A percentile compares a stretch with the other conserved stretches of the same genome.
Evolutionary conservation across 2,797 vertebrate species (phyloP).

Genomic region (Crocidura indochinensis): DNA sequence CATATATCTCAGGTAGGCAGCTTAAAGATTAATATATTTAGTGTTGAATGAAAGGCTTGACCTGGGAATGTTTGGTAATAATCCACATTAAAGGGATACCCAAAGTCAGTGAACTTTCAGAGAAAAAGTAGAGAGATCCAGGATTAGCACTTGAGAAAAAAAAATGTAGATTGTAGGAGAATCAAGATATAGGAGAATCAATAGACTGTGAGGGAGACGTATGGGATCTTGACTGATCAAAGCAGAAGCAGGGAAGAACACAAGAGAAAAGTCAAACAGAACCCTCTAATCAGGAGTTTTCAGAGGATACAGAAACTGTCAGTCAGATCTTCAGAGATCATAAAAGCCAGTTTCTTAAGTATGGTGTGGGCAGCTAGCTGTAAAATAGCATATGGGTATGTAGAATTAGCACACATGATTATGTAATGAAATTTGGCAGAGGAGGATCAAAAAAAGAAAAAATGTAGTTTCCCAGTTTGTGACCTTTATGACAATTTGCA

Average conservation of each 20-base stretch:
- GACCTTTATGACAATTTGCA: background rate
- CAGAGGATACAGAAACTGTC: background rate
- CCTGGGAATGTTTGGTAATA: background rate
- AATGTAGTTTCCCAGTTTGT: background rate
- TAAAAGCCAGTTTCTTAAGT: background rate
- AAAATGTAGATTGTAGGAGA: background rate
- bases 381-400: background rate
- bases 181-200: background rate
- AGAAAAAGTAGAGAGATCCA: background rate
- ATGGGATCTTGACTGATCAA: background rate
- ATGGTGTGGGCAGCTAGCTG: too few relatives aligned
- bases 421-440: background rate
- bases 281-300: background rate
- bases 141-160: background rate
- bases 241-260: background rate
- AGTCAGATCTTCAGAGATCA: background rate
- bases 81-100: conserved; percentile 1
- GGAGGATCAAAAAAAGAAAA: background rate
- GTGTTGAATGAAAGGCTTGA: conserved; percentile 23
- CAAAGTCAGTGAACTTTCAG: conserved; percentile 34
- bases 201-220: background rate
- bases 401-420: background rate
- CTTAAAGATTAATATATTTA: background rate
- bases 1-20: background rate
- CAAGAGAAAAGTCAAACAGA: fast-evolving